A percentile compares a stretch with the other conserved stretches of the same genome.
phyloP scores from a whole-genome alignment of 2,888 invertebrate genomes.

The Bembecia ichneumoniformis region DNA sequence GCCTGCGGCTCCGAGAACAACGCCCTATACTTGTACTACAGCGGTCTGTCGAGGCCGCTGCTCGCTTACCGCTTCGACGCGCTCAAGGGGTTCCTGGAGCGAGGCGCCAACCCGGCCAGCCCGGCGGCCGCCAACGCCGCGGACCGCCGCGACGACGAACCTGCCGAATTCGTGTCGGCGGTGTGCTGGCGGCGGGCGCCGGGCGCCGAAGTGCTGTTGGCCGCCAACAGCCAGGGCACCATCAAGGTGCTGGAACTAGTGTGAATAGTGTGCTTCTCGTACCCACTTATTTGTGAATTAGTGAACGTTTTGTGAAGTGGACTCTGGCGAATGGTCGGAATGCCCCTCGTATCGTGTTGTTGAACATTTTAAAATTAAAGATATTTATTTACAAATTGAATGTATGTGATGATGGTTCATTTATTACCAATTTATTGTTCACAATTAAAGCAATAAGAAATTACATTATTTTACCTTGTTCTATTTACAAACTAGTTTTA shows the following conservation, averaged over 20 bases:
- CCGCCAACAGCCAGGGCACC: conserved; percentile 94
- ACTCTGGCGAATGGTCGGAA: neutral
- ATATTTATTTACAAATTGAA: neutral
- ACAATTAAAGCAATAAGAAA: no score
- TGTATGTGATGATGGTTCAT: neutral
- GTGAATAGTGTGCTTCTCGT: conserved; percentile 34
- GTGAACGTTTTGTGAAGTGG: neutral
- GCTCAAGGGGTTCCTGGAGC: conserved; percentile 81
- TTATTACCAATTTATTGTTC: no score
- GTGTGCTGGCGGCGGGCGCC: conserved; percentile 93
- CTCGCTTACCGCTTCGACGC: conserved; percentile 91
- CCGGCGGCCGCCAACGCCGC: no score
- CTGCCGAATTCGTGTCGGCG: conserved; percentile 94
- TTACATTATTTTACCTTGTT: no score
- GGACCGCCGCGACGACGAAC: conserved; percentile 85
- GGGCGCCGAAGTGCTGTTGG: conserved; percentile 81
- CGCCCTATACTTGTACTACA: conserved; percentile 92
- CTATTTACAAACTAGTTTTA: no score
- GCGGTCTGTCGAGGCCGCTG: conserved; percentile 88
- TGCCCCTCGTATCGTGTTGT: no score
- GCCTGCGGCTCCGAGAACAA: conserved; percentile 97
- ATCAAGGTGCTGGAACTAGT: conserved; percentile 89
- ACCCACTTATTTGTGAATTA: neutral
- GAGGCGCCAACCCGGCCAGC: conserved; percentile 16
- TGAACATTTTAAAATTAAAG: neutral